These are phyloP conservation scores for Drosophila pachea DNA, from an alignment of 1,140 invertebrate species.

Conservation along the genomic window DNA sequence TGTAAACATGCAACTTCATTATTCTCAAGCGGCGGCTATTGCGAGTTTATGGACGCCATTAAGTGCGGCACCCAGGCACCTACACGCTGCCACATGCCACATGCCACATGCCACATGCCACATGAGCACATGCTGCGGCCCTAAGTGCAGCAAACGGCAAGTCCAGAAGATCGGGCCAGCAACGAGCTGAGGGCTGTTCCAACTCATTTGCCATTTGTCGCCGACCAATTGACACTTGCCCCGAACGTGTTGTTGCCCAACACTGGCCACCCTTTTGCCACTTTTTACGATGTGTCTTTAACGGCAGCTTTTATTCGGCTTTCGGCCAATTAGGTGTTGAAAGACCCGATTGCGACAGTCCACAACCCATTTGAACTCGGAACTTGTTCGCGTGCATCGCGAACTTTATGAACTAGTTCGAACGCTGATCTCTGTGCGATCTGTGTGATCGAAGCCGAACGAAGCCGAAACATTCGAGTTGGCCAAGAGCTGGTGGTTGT, in stretches of 20 bases:
- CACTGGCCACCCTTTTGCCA: slow-evolving; percentile 15
- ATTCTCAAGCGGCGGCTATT: slow-evolving; percentile 48
- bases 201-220: slow-evolving; percentile 54
- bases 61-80: slow-evolving; percentile 67
- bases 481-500: too few species aligned
- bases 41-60: slow-evolving; percentile 65
- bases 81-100: slow-evolving; percentile 35
- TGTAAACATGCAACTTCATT: slow-evolving; percentile 76
- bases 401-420: slow-evolving; percentile 13
- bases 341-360: not conserved
- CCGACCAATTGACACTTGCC: slow-evolving; percentile 56
- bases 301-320: slow-evolving; percentile 11
- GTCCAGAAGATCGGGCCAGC: not conserved
- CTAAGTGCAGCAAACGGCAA: slow-evolving; percentile 18
- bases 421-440: slow-evolving; percentile 11
- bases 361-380: slow-evolving; percentile 1
- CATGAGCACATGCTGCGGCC: slow-evolving; percentile 15
- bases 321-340: not conserved
- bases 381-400: not conserved
- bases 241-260: slow-evolving; percentile 33
- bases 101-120: slow-evolving; percentile 15
- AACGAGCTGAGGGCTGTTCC: slow-evolving; percentile 22
- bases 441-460: too few species aligned
- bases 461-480: too few species aligned
- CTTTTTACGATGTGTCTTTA: slow-evolving; percentile 29